phyloP scores from a whole-genome alignment of 1,140 invertebrate genomes.

The Archivesica marissinica region DNA sequence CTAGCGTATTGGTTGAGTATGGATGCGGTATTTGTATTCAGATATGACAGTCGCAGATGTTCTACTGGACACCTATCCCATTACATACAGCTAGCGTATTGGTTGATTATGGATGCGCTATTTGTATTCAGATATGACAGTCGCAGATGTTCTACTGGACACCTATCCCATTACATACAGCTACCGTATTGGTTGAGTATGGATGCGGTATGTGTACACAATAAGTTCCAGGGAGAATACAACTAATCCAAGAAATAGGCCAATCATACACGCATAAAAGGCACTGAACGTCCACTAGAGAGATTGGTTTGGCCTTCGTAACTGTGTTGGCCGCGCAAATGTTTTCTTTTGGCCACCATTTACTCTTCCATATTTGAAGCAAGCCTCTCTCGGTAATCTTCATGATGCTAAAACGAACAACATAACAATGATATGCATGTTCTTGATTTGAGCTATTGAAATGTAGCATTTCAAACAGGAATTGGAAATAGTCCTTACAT shows the following conservation, averaged over 20 bases:
- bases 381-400: constrained; percentile 17
- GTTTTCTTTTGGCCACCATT: constrained; percentile 45
- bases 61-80: too few relatives aligned
- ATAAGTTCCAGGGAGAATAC: constrained; percentile 9
- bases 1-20: too few relatives aligned
- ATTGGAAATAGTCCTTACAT: not conserved
- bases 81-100: too few relatives aligned
- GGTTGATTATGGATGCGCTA: too few relatives aligned
- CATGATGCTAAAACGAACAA: constrained; percentile 19
- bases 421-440: too few relatives aligned
- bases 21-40: too few relatives aligned
- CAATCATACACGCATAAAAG: constrained; percentile 25
- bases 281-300: constrained; percentile 40
- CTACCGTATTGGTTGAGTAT: too few relatives aligned
- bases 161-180: too few relatives aligned
- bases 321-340: constrained; percentile 3
- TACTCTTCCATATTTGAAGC: constrained; percentile 6
- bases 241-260: not conserved
- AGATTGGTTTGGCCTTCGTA: constrained; percentile 25
- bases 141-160: too few relatives aligned
- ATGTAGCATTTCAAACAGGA: not conserved
- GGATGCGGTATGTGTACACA: not conserved
- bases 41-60: too few relatives aligned
- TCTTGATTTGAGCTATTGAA: not conserved
- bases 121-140: too few relatives aligned